phyloP scores from a whole-genome alignment of 2,888 invertebrate genomes.

The Xiphydria camelus region DNA sequence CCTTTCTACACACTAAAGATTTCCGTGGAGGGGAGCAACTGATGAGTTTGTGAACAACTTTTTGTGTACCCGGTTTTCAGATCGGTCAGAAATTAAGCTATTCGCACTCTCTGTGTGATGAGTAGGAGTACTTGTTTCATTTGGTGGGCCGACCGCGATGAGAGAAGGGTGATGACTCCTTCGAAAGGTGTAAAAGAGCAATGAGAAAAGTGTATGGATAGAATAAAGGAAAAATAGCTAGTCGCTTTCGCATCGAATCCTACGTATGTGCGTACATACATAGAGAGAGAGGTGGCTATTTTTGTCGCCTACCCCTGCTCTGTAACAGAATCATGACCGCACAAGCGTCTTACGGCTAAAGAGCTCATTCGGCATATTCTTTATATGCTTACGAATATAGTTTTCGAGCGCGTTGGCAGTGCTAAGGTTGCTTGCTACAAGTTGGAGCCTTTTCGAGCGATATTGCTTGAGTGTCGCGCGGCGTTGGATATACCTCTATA shows the following conservation, averaged over 20 bases:
- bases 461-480: neutral
- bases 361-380: neutral
- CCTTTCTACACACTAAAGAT: no score
- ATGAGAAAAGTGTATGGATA: no score
- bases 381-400: neutral
- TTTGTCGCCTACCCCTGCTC: constrained; percentile 23
- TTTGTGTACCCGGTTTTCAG: constrained; percentile 16
- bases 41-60: constrained; percentile 14
- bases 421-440: neutral
- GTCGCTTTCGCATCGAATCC: no score
- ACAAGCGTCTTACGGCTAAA: constrained; percentile 28
- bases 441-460: neutral
- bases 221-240: no score
- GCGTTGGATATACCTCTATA: neutral
- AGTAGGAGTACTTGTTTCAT: no score
- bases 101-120: no score
- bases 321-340: constrained; percentile 32
- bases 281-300: constrained; percentile 26
- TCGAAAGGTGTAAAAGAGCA: no score
- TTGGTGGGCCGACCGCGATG: no score
- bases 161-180: no score
- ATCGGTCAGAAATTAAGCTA: no score
- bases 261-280: no score
- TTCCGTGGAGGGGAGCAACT: constrained; percentile 33
- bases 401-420: neutral